These are phyloP conservation scores for Drosophila formosana DNA, from an alignment of 2,888 invertebrate species.

Conservation along the genomic window DNA sequence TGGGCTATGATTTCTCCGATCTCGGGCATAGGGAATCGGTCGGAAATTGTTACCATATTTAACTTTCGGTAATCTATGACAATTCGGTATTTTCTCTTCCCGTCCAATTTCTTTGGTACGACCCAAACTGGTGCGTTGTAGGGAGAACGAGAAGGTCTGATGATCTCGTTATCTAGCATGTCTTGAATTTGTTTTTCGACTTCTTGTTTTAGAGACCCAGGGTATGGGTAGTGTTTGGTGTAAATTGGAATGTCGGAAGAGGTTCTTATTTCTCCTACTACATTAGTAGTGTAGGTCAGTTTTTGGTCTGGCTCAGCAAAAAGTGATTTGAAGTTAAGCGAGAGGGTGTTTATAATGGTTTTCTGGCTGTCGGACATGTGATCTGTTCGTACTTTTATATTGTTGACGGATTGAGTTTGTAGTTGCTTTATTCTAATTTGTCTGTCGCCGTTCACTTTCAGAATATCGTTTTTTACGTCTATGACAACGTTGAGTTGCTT, in stretches of 20 bases:
- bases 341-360: neutral
- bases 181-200: neutral
- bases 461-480: conserved; percentile 14
- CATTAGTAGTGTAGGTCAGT: neutral
- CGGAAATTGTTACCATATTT: neutral
- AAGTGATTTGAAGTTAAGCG: neutral
- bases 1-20: neutral
- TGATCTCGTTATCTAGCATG: neutral
- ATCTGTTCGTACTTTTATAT: neutral
- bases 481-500: conserved; percentile 14
- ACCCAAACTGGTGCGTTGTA: conserved; percentile 4
- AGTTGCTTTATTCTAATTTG: conserved; percentile 16
- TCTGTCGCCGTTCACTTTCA: conserved; percentile 6
- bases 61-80: neutral
- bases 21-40: neutral
- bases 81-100: neutral
- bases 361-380: neutral
- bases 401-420: conserved; percentile 9
- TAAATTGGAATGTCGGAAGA: too few relatives aligned
- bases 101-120: neutral
- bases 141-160: neutral
- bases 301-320: neutral
- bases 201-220: too few relatives aligned
- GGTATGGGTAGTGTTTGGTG: too few relatives aligned
- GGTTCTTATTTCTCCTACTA: too few relatives aligned